Evolutionary conservation across 1,140 invertebrate genomes (phyloP).

Genomic region (Drosophila melanogaster): Release_6_plus_ISO1_MT NT_033779.5:17723001-17723500

Average conservation of each 20-base stretch:
- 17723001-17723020: not conserved
- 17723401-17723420: slow-evolving; percentile 53
- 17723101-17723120: slow-evolving; percentile 26
- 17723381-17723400: slow-evolving; percentile 30
- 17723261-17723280: slow-evolving; percentile 49
- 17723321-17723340: slow-evolving; percentile 48
- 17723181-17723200: slow-evolving; percentile 22
- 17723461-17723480: slow-evolving; percentile 13
- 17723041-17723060: not conserved
- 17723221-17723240: slow-evolving; percentile 37
- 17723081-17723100: slow-evolving; percentile 24
- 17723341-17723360: slow-evolving; percentile 63
- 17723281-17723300: slow-evolving; percentile 26
- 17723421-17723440: slow-evolving; percentile 30
- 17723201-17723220: not conserved
- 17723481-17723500: not conserved
- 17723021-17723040: not conserved
- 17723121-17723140: slow-evolving; percentile 16
- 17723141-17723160: slow-evolving; percentile 39
- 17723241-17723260: slow-evolving; percentile 39
- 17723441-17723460: slow-evolving; percentile 3
- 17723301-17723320: slow-evolving; percentile 59
- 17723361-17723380: slow-evolving; percentile 2
- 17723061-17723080: not conserved
- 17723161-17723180: slow-evolving; percentile 19